Percentiles rank a stretch among this genome's conserved stretches.
These are phyloP conservation scores for Agrochola macilenta DNA, from an alignment of 2,888 invertebrate genomes.

Conservation along the genomic window DNA sequence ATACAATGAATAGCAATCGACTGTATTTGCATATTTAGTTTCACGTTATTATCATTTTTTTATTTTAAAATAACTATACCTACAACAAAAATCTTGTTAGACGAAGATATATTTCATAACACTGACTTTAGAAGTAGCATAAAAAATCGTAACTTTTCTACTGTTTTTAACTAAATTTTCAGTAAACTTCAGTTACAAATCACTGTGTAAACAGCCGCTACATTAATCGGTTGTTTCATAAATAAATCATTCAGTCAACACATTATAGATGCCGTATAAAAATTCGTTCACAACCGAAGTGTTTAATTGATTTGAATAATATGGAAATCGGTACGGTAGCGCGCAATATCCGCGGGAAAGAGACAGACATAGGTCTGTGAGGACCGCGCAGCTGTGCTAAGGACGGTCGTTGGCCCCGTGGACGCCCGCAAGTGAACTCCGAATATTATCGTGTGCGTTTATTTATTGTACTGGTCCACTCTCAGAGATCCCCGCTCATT, in stretches of 20 bases:
- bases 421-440: constrained; percentile 89
- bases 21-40: constrained; percentile 20
- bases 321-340: constrained; percentile 73
- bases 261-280: constrained; percentile 62
- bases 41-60: constrained; percentile 10
- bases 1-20: constrained; percentile 37
- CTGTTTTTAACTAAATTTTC: constrained; percentile 4
- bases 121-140: neutral
- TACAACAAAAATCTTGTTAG: neutral
- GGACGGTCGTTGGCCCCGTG: constrained; percentile 90
- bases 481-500: constrained; percentile 69
- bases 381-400: constrained; percentile 86
- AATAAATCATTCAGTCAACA: constrained; percentile 63
- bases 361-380: constrained; percentile 80
- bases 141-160: neutral
- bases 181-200: constrained; percentile 27
- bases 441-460: constrained; percentile 85
- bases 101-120: neutral
- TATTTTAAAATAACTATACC: no score
- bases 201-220: constrained; percentile 41
- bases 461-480: constrained; percentile 73
- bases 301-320: constrained; percentile 73
- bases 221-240: constrained; percentile 55
- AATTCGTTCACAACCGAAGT: constrained; percentile 64
- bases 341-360: constrained; percentile 81